Base-by-base conservation (phyloP, 2,888 invertebrate species). In the Drosophila nigricruria region DNA sequence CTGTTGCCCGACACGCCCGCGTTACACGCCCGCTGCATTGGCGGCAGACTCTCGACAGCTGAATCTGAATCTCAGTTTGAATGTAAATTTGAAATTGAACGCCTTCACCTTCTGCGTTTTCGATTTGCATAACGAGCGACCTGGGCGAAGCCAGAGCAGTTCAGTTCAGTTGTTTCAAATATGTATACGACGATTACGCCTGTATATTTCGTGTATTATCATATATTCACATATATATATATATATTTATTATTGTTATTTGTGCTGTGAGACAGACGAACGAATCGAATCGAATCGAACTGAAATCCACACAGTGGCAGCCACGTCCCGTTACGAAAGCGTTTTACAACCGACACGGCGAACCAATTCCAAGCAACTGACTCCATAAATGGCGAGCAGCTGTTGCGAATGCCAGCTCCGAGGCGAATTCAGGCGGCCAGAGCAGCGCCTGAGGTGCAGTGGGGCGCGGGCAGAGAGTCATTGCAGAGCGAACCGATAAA, bases 381-480 rank as follows among this genome's bases (percentile, higher is more conserved):
- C 78, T 79, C 79, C 84, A 78, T 82, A 87, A 80, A 82, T 87
- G 88, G 84, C 64, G 71, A 85, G 84, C 84, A 85, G 84, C 84
- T 85, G 84, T 87, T 85, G 85, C 70, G 60, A 73, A 36, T 69
- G 47, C 68, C 62, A 79, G 80, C 78, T 81, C 72, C 71, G 61
- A 68, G 62, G 53, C 45, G 61, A 61, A 53, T 47, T 49, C 47
- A 49, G 5, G 4, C 12, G 5, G n/a, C 2, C 45, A 9, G 16
- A 1, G 23, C 43, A 23, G n/a, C 10, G 32, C 14, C 32, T 25
- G 9, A 14, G 20, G 4, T 20, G 32, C 8, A 23, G 32, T 2
- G 20, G 20, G 52, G 49, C 12, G 3, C 16, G 23, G 30, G 5
- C 5, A 10, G 16, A n/a, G n/a, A n/a, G n/a, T n/a, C 42, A 42